A percentile compares a stretch with the other conserved stretches of the same genome.
These are phyloP conservation scores for Manis pentadactyla DNA, from an alignment of 2,797 vertebrate species.

Conservation along the genomic window DNA sequence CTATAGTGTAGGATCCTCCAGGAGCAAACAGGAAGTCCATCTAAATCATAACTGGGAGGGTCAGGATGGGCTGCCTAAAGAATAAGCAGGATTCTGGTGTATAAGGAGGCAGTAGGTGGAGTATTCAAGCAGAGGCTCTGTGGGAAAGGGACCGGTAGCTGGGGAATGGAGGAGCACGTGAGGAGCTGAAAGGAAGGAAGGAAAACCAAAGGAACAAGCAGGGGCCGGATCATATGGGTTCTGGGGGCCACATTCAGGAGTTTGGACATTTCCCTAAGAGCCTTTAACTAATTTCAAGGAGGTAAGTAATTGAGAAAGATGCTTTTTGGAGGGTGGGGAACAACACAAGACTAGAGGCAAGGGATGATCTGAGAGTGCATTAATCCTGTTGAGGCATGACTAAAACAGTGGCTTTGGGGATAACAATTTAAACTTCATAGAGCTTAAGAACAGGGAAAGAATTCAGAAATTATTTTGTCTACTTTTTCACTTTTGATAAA, in stretches of 20 bases:
- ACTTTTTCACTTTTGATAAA: neutral
- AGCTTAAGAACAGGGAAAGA: neutral
- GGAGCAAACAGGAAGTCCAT: neutral
- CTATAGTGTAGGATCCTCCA: neutral
- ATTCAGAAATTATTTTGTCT: neutral
- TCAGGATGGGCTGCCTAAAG: neutral
- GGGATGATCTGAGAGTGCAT: neutral
- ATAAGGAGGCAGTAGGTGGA: neutral
- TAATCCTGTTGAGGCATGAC: neutral
- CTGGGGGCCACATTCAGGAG: neutral
- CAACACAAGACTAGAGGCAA: neutral
- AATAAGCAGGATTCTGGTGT: neutral
- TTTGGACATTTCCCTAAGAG: neutral
- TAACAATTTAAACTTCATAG: neutral
- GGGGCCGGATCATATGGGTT: neutral
- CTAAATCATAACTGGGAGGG: neutral
- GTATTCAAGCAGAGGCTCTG: neutral
- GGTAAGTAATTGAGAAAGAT: neutral
- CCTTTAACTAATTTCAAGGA: neutral
- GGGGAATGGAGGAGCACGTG: neutral
- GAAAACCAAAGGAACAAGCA: neutral
- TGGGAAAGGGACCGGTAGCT: neutral
- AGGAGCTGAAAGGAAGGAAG: neutral
- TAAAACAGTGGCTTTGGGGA: neutral
- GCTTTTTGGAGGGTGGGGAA: neutral